Conservation (phyloP, 2,113 vertebrate species). For the Spilogale gracilis region DNA sequence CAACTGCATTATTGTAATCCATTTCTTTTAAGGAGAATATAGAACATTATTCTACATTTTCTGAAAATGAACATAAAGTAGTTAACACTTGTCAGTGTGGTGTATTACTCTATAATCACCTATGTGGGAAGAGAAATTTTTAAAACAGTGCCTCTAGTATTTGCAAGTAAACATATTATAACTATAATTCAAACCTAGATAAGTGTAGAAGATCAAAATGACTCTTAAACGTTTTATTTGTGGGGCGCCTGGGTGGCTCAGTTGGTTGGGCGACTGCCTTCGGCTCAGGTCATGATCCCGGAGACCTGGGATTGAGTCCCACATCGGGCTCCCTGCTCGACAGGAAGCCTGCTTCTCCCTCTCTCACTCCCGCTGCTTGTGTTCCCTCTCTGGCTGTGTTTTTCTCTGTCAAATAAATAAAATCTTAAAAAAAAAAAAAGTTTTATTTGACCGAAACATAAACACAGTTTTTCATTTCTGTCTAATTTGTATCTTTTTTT, state of each 20-base stretch:
- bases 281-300: too few species aligned
- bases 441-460: neutral
- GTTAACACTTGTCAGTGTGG: neutral
- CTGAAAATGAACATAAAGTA: neutral
- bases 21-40: neutral
- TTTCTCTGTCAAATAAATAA: too few species aligned
- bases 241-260: too few species aligned
- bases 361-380: too few species aligned
- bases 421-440: neutral
- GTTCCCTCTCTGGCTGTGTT: too few species aligned
- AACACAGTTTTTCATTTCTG: neutral
- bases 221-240: neutral
- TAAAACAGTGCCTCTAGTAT: neutral
- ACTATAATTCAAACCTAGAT: neutral
- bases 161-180: neutral
- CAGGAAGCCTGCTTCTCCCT: too few species aligned
- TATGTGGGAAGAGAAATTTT: conserved; percentile 1
- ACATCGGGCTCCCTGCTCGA: too few species aligned
- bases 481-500: neutral
- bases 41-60: neutral
- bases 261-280: too few species aligned
- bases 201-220: neutral
- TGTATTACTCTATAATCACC: neutral
- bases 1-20: neutral
- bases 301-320: too few species aligned